These are phyloP conservation scores for Microtus montanus DNA, from an alignment of 2,113 vertebrate species.

Conservation along the genomic window DNA sequence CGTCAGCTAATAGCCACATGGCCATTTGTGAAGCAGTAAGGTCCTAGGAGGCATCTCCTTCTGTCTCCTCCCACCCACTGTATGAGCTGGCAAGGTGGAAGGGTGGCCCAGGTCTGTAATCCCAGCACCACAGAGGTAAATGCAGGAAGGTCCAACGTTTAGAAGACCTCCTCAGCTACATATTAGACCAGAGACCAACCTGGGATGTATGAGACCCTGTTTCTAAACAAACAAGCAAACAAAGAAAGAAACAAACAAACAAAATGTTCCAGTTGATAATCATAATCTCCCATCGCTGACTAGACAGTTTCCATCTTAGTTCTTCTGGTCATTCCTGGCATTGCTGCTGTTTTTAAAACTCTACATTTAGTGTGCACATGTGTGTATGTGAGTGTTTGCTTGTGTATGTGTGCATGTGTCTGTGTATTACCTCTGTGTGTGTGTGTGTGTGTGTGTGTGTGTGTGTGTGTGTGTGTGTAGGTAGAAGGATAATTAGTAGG, in stretches of 20 bases:
- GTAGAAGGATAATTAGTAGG: too few relatives aligned
- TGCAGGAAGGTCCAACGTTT: not conserved
- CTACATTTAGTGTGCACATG: not conserved
- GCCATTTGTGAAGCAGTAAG: not conserved
- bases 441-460: not conserved
- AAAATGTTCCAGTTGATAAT: not conserved
- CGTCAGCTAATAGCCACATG: not conserved
- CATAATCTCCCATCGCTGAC: accelerated
- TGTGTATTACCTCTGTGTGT: not conserved
- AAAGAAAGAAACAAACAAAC: not conserved
- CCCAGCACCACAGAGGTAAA: not conserved
- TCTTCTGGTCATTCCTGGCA: not conserved
- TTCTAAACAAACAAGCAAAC: not conserved
- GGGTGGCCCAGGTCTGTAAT: not conserved
- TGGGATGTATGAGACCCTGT: not conserved
- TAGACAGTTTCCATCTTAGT: not conserved
- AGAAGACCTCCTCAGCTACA: not conserved
- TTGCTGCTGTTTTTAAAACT: not conserved
- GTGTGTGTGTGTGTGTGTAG: not conserved
- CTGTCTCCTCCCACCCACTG: not conserved
- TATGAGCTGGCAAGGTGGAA: too few relatives aligned
- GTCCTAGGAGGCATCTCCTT: not conserved
- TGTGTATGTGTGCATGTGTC: not conserved
- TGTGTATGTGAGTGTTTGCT: not conserved
- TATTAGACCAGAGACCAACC: not conserved